Conservation (phyloP, 2,888 invertebrate species). For the Aelia acuminata region DNA sequence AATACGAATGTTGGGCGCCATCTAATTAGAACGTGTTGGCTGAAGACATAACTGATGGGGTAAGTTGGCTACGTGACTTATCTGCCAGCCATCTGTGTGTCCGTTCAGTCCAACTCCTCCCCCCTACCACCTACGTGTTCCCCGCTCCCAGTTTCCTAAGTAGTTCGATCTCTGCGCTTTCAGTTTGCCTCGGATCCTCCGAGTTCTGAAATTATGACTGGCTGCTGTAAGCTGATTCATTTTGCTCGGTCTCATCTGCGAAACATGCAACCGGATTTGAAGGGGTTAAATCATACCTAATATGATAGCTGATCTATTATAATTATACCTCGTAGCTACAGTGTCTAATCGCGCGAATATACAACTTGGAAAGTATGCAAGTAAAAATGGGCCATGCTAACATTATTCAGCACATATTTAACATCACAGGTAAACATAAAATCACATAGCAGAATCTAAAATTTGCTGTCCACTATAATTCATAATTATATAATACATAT, state of each 20-base stretch:
- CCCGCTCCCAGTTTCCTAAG: conserved; percentile 5
- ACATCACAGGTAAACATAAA: too few relatives aligned
- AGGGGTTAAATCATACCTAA: too few relatives aligned
- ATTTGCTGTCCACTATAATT: too few relatives aligned
- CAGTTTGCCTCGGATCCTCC: background rate
- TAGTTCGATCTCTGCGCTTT: background rate
- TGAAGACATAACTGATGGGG: conserved; percentile 33
- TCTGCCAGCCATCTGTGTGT: conserved; percentile 20
- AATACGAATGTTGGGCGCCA: background rate
- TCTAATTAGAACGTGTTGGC: conserved; percentile 27
- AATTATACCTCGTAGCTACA: too few relatives aligned
- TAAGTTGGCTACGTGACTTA: conserved; percentile 34
- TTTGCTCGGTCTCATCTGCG: background rate
- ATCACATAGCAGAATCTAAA: too few relatives aligned
- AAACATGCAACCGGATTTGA: background rate
- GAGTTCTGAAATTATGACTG: background rate
- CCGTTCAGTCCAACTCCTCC: background rate
- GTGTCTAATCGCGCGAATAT: too few relatives aligned
- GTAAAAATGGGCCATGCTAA: too few relatives aligned
- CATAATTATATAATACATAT: too few relatives aligned
- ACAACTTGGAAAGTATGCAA: too few relatives aligned
- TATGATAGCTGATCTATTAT: too few relatives aligned
- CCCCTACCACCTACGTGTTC: background rate
- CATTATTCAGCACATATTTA: too few relatives aligned
- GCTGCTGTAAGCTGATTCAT: background rate